A percentile compares a stretch with the other conserved stretches of the same genome.
Evolutionary conservation across 2,888 invertebrate genomes (phyloP).

Genomic region (Drosophila mulleri): DNA sequence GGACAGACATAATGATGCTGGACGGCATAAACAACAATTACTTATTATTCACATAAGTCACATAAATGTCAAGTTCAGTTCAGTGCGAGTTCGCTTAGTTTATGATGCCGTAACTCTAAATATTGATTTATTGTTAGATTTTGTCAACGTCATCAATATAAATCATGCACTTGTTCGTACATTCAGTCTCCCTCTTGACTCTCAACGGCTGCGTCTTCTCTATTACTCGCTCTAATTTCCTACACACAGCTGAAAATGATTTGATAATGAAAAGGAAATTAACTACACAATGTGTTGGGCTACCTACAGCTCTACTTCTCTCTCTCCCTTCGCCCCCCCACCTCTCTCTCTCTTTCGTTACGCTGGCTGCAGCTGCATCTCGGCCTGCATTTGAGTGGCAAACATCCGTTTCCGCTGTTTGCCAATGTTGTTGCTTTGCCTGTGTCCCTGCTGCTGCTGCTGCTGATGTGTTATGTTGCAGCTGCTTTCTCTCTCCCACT

Average conservation of each 20-base stretch:
- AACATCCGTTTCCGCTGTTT: conserved; percentile 68
- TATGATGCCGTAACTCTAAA: conserved; percentile 30
- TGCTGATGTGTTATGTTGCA: conserved; percentile 28
- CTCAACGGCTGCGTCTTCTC: conserved; percentile 11
- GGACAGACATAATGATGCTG: conserved; percentile 7
- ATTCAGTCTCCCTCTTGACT: conserved; percentile 10
- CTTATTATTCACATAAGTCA: conserved; percentile 39
- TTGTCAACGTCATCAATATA: conserved; percentile 66
- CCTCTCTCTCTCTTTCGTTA: not conserved
- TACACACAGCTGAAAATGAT: conserved; percentile 60
- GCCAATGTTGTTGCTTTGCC: conserved; percentile 44
- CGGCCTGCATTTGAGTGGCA: conserved; percentile 70
- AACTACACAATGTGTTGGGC: conserved; percentile 48
- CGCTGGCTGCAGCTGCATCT: conserved; percentile 37
- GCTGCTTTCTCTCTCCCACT: conserved; percentile 8
- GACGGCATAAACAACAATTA: conserved; percentile 17
- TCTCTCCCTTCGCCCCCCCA: not conserved
- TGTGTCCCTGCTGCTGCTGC: conserved; percentile 40
- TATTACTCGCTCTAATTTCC: conserved; percentile 65
- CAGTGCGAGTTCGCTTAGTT: conserved; percentile 16
- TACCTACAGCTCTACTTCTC: not conserved
- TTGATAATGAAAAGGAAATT: conserved; percentile 73
- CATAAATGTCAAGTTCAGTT: conserved; percentile 41
- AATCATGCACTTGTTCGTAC: conserved; percentile 48
- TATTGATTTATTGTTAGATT: conserved; percentile 58